Conservation (phyloP, 2,888 invertebrate species). For the Caenorhabditis angaria region DNA sequence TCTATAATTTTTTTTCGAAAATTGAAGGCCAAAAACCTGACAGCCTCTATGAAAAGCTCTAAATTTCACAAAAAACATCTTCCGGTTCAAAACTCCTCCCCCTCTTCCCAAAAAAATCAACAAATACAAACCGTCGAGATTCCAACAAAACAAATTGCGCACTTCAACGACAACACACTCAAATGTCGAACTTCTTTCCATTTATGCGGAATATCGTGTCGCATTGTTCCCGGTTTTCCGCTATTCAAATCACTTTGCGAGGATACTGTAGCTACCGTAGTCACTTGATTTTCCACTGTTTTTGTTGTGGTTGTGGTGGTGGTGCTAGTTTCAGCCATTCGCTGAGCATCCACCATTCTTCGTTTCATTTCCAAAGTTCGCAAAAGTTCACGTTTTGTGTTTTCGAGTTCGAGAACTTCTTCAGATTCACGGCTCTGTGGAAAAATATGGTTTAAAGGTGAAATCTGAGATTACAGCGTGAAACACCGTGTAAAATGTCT, state of each 20-base stretch:
- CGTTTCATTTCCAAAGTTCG: slow-evolving; percentile 22
- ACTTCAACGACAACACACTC: slow-evolving; percentile 44
- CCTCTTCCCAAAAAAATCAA: too few species aligned
- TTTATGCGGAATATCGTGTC: slow-evolving; percentile 54
- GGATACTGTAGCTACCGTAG: background rate
- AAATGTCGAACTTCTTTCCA: slow-evolving; percentile 51
- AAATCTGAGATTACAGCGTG: background rate
- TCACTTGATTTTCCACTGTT: background rate
- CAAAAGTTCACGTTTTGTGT: slow-evolving; percentile 29
- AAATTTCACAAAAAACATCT: slow-evolving; percentile 1
- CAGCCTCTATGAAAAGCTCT: too few species aligned
- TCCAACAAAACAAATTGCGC: slow-evolving; percentile 52
- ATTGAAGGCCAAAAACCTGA: too few species aligned
- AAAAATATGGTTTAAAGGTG: too few species aligned
- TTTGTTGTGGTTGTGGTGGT: background rate
- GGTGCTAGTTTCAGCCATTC: background rate
- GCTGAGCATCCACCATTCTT: slow-evolving; percentile 13
- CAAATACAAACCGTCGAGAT: slow-evolving; percentile 26
- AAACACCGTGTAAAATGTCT: too few species aligned
- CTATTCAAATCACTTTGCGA: slow-evolving; percentile 14
- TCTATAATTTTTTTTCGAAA: too few species aligned
- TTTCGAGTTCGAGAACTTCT: slow-evolving; percentile 31
- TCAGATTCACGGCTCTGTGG: slow-evolving; percentile 35
- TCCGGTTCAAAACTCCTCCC: too few species aligned
- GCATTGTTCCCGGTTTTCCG: slow-evolving; percentile 32